Base-by-base conservation (phyloP, 2,113 vertebrate genomes). In the Ursus arctos region DNA sequence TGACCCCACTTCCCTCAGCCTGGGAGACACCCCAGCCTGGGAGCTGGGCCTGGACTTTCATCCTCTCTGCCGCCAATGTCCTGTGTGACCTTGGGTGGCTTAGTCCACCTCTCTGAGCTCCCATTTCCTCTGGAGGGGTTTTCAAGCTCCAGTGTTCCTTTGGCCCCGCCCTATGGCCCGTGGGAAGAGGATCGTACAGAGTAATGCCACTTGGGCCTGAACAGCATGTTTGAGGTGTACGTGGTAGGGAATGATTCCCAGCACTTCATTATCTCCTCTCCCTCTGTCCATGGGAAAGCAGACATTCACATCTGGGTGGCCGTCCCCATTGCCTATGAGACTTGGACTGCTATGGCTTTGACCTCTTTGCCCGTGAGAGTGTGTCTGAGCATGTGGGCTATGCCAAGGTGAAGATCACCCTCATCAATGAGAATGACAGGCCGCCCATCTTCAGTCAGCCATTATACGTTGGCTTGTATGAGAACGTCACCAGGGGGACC, bases 361-460 rank as follows among this genome's bases (percentile, higher is more conserved):
- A 99, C 0, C 99, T 99, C 76, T 99, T 99, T 57, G 99, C 99
- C 95, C 99, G 99, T 0, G 99, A 99, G 98, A 99, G 99, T 0
- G 59, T 99, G 51, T 99, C 99, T 0, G 99, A 99, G 77, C 99
- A 99, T 0, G 99, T 99, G 10, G 99, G 99, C 90, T 99, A 99
- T 0, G 99, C 99, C 0, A 99, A 99, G 0, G 98, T 99, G 97
- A 99, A 99, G 97, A 99, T 99, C 61, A 99, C 99, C 96, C 99
- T 99, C 33, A 99, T 99, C 99, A 99, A 99, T 0, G 99, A 99
- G 98, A 99, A 99, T 0, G 99, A 99, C 98, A 99, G 99, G 98
- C 98, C 99, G 14, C 99, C 99, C 0, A 96, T 99, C 96, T 99
- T 99, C 99, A 99, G 99, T 99, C 99, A 97, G 96, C 94, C 98